Conservation (phyloP, 2,113 vertebrate species). For the Pipra filicauda region DNA sequence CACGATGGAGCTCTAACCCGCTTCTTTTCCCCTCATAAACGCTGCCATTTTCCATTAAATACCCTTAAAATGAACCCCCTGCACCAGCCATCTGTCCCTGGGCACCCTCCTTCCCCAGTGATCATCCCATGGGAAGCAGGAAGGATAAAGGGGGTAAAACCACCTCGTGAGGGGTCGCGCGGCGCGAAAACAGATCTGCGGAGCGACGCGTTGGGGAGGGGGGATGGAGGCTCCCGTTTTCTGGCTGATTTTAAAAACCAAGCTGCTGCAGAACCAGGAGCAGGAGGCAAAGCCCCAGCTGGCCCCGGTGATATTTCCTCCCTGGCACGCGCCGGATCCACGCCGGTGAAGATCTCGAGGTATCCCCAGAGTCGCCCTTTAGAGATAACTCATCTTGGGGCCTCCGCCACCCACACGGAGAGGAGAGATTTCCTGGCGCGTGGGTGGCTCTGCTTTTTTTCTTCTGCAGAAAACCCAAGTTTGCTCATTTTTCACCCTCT, state of each 20-base stretch:
- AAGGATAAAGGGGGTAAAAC: not conserved
- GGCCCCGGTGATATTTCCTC: not conserved
- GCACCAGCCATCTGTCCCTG: not conserved
- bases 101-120: rapidly evolving
- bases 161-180: too few species aligned
- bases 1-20: not conserved
- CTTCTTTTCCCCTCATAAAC: not conserved
- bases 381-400: constrained; percentile 74
- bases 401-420: constrained; percentile 72
- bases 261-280: not conserved
- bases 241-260: not conserved
- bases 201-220: rapidly evolving
- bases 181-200: rapidly evolving
- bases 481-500: not conserved
- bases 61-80: not conserved
- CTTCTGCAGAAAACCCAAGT: constrained; percentile 60
- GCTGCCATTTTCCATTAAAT: not conserved
- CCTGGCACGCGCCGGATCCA: constrained; percentile 21
- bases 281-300: not conserved
- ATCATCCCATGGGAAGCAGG: not conserved
- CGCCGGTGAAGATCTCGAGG: constrained; percentile 62
- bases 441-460: constrained; percentile 72
- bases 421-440: constrained; percentile 77
- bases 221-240: not conserved
- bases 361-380: constrained; percentile 81